Evolutionary conservation across 2,888 invertebrate species (phyloP).

Genomic region (Mythimna impura): DNA sequence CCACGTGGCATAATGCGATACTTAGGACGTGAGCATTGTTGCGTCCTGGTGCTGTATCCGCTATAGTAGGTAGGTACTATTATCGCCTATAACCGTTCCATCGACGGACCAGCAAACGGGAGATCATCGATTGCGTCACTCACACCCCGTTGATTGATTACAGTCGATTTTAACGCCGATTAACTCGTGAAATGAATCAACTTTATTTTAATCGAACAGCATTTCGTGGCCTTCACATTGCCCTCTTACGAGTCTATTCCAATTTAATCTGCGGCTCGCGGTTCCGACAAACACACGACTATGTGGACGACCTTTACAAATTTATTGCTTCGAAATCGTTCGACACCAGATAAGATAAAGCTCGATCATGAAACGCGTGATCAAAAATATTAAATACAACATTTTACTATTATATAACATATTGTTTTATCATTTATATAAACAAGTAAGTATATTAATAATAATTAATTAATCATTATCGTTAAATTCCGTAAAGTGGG

Average conservation of each 20-base stretch:
- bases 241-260: slow-evolving; percentile 50
- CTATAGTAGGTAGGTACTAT: neutral
- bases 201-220: slow-evolving; percentile 54
- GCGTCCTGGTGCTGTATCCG: slow-evolving; percentile 2
- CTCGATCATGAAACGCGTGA: slow-evolving; percentile 57
- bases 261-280: slow-evolving; percentile 34
- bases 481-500: slow-evolving; percentile 23
- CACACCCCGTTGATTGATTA: slow-evolving; percentile 58
- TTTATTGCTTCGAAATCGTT: slow-evolving; percentile 58
- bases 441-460: slow-evolving; percentile 29
- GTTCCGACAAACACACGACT: slow-evolving; percentile 30
- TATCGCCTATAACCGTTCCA: slow-evolving; percentile 10
- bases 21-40: neutral
- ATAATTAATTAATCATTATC: slow-evolving; percentile 30
- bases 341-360: slow-evolving; percentile 64
- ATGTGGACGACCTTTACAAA: slow-evolving; percentile 49
- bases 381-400: slow-evolving; percentile 49
- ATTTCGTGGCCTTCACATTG: slow-evolving; percentile 61
- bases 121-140: slow-evolving; percentile 57
- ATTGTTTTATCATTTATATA: slow-evolving; percentile 59
- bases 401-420: slow-evolving; percentile 59
- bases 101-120: slow-evolving; percentile 35
- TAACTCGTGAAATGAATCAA: slow-evolving; percentile 55
- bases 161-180: slow-evolving; percentile 49
- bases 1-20: slow-evolving; percentile 22